phyloP scores from a whole-genome alignment of 2,888 invertebrate genomes.

The Habroteleia sp. region DNA sequence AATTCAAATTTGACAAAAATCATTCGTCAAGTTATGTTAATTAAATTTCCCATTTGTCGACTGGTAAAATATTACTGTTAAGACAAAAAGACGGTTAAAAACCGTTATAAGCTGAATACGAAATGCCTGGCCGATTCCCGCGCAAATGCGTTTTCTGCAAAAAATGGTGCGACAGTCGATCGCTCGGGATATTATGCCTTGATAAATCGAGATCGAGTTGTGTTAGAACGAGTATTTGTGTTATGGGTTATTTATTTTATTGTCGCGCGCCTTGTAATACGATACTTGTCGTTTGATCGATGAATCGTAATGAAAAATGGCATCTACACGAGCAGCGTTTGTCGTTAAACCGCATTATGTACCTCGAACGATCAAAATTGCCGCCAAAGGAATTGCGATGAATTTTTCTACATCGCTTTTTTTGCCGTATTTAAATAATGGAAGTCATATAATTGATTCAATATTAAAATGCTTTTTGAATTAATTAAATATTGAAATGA shows the following conservation, averaged over 20 bases:
- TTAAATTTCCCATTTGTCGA: too few species aligned
- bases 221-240: constrained; percentile 37
- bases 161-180: constrained; percentile 41
- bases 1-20: too few species aligned
- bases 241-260: constrained; percentile 52
- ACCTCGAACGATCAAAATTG: constrained; percentile 5
- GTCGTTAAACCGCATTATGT: constrained; percentile 35
- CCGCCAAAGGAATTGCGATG: too few species aligned
- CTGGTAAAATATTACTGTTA: too few species aligned
- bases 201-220: constrained; percentile 42
- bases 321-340: constrained; percentile 25
- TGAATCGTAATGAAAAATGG: constrained; percentile 43
- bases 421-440: too few species aligned
- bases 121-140: constrained; percentile 10
- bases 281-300: constrained; percentile 52
- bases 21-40: too few species aligned
- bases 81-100: too few species aligned
- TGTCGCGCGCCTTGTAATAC: constrained; percentile 50
- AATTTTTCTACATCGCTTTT: too few species aligned
- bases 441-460: too few species aligned
- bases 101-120: constrained; percentile 14
- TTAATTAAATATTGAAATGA: too few species aligned
- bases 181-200: constrained; percentile 39
- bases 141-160: constrained; percentile 9
- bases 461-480: too few species aligned